These are phyloP conservation scores for Parus major DNA, from an alignment of 2,113 vertebrate genomes.

Conservation along the genomic window DNA sequence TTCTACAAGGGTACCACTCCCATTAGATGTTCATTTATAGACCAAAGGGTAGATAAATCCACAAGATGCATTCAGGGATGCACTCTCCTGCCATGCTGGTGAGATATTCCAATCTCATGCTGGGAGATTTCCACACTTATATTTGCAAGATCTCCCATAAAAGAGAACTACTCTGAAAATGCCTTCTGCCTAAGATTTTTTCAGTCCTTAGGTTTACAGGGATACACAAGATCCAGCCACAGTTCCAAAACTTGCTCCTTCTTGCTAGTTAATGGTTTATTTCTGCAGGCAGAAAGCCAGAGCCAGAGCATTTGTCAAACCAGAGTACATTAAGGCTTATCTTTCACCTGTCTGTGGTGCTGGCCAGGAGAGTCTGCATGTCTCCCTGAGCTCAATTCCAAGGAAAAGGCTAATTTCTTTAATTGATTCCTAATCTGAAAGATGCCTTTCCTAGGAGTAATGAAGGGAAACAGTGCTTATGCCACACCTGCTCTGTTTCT, in stretches of 20 bases:
- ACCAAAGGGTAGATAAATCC: not conserved
- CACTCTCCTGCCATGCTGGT: not conserved
- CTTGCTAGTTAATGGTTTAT: not conserved
- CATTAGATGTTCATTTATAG: not conserved
- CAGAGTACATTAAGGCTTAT: not conserved
- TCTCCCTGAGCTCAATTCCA: not conserved
- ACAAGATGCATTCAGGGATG: not conserved
- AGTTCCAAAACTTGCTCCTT: not conserved
- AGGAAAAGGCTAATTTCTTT: not conserved
- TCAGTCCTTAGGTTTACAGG: not conserved
- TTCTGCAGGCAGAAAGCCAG: not conserved
- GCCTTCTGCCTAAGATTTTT: not conserved
- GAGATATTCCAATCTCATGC: not conserved
- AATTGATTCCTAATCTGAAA: not conserved
- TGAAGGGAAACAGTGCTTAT: not conserved
- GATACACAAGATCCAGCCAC: not conserved
- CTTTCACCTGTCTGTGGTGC: not conserved
- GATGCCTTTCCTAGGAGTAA: not conserved
- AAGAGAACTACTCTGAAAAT: not conserved
- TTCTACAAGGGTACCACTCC: not conserved
- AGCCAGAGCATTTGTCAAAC: not conserved
- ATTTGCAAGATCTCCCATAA: not conserved
- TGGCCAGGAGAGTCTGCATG: not conserved
- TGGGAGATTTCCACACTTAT: not conserved
- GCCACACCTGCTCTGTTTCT: not conserved